A percentile compares a stretch with the other conserved stretches of the same genome.
phyloP scores from a whole-genome alignment of 2,113 vertebrate genomes.

The Sterna hirundo region DNA sequence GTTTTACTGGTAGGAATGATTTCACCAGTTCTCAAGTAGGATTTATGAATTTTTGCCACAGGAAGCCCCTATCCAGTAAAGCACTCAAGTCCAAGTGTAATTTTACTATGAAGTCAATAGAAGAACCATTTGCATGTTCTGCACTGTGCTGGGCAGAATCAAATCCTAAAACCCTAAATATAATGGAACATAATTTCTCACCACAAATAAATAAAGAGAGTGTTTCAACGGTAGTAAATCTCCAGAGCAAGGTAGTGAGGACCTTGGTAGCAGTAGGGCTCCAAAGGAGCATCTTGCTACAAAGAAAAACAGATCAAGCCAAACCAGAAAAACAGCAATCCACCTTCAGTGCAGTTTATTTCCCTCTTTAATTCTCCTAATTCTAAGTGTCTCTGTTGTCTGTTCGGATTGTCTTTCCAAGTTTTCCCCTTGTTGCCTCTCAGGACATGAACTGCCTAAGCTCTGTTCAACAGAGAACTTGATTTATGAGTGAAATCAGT shows the following conservation, averaged over 20 bases:
- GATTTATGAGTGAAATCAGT: conserved; percentile 23
- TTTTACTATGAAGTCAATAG: background rate
- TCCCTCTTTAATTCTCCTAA: background rate
- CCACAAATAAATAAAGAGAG: background rate
- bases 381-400: background rate
- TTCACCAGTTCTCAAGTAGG: background rate
- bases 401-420: background rate
- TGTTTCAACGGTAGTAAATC: background rate
- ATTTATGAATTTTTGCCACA: background rate
- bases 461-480: background rate
- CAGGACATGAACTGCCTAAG: background rate
- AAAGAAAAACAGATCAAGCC: background rate
- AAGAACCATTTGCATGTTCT: background rate
- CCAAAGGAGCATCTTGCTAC: background rate
- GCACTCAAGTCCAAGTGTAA: background rate
- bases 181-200: background rate
- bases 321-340: background rate
- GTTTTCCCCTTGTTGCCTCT: background rate
- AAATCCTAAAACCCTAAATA: background rate
- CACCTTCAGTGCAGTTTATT: background rate
- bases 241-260: background rate
- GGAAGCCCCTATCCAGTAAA: background rate
- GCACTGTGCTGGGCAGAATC: background rate
- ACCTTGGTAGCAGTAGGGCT: background rate
- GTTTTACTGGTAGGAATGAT: background rate